Evolutionary conservation across 2,888 invertebrate species (phyloP), one percentile per base, ranked within the genome.

Genomic region (Trachelus stipa): DNA sequence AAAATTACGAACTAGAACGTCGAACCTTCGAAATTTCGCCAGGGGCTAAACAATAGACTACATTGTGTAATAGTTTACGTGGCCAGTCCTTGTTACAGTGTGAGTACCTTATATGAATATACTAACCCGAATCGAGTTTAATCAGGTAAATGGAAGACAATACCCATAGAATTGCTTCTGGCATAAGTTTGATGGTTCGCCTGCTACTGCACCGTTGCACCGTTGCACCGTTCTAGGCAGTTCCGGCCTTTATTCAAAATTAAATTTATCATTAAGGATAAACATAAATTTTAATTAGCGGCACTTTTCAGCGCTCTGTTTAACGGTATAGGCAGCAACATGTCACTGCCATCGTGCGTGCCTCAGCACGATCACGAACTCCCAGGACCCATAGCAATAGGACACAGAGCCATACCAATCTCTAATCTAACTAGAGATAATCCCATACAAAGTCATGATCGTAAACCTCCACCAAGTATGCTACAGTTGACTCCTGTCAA

Each of bases 311-410:
- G 71, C 6, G 71, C 71, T 30, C 83, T 91, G 33, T 85, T 91
- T 74, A 85, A 85, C 35, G 88, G 89, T 12, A 86, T 91, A 73
- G 90, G 90, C 71, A 90, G 90, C 79, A 91, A 90, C 84, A 86
- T 88, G 84, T 90, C 90, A n/a, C 82, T 91, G 35, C 89, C 90
- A 6, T 88, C 88, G 2, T 88, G 88, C 77, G 85, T 89, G 23
- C 84, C 85, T 15, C 89, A 89, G 74, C 89, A 89, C 73, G 90
- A 90, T 69, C 88, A 87, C 37, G 89, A 89, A 74, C 82, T 85
- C 73, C 69, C 82, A 23, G 40, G 68, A 69, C 79, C 15, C 82
- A 80, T n/a, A 73, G 78, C 74, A 78, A 76, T 68, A 76, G 80
- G 80, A 33, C 82, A 81, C 15, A 76, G 15, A 77, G 79, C 73